A percentile compares a stretch with the other conserved stretches of the same genome.
These are phyloP conservation scores for Clepsis dumicolana DNA, from an alignment of 2,888 invertebrate species.

Conservation along the genomic window DNA sequence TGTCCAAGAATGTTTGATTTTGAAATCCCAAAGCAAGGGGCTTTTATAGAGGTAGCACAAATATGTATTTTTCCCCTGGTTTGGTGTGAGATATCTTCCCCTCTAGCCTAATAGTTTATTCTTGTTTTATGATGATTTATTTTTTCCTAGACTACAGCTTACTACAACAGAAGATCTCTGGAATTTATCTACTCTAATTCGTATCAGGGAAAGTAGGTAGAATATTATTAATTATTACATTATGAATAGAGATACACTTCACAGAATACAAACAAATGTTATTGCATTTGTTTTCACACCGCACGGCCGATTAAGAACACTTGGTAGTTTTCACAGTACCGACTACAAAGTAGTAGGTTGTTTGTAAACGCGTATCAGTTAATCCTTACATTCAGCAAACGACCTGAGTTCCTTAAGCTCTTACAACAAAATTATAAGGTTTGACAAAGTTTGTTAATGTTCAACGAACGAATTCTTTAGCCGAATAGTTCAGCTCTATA, in stretches of 20 bases:
- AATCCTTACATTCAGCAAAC: background rate
- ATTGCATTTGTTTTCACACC: background rate
- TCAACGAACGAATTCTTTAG: too few relatives aligned
- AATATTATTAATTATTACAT: background rate
- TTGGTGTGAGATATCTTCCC: constrained; percentile 42
- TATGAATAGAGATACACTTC: background rate
- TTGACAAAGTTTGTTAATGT: background rate
- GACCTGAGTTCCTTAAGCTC: background rate
- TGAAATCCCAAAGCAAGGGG: background rate
- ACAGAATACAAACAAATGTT: background rate
- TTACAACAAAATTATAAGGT: background rate
- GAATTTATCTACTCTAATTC: background rate
- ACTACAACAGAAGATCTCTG: background rate
- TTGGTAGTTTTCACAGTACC: background rate
- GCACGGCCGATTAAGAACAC: background rate
- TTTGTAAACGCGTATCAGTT: background rate
- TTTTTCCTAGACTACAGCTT: constrained; percentile 10
- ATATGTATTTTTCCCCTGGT: constrained; percentile 33
- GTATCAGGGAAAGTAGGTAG: background rate
- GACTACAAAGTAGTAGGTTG: background rate
- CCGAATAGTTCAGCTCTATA: too few relatives aligned
- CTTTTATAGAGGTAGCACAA: constrained; percentile 26
- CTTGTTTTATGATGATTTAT: constrained; percentile 10
- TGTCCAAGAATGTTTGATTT: constrained; percentile 9
- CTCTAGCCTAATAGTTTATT: constrained; percentile 17